Percentiles rank a stretch among this genome's conserved stretches.
These are phyloP conservation scores for Tachina grossa DNA, from an alignment of 2,888 invertebrate genomes.

Conservation along the genomic window DNA sequence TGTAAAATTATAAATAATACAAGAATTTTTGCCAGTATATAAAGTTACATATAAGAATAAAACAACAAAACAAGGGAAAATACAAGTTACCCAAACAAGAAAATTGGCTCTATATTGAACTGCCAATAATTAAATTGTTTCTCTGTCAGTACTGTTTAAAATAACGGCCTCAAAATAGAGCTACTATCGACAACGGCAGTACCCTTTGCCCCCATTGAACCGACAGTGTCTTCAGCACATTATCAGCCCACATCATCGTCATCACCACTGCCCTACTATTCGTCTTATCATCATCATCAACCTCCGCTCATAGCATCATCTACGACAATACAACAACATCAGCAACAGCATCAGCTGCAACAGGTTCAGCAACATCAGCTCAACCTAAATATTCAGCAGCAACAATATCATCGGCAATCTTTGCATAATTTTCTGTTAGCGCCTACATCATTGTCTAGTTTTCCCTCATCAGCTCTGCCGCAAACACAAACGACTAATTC, in stretches of 20 bases:
- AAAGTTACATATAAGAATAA: background rate
- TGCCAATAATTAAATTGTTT: background rate
- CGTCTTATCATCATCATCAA: slow-evolving; percentile 78
- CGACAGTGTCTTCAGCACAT: slow-evolving; percentile 74
- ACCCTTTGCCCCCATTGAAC: slow-evolving; percentile 81
- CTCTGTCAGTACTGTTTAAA: slow-evolving; percentile 46
- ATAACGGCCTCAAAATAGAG: slow-evolving; percentile 82
- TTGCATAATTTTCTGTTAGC: slow-evolving; percentile 73
- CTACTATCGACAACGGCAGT: slow-evolving; percentile 82
- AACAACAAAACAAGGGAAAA: background rate
- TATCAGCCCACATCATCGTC: slow-evolving; percentile 63
- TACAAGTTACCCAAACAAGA: background rate
- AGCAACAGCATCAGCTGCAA: slow-evolving; percentile 81
- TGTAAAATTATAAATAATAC: background rate
- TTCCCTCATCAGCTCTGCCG: slow-evolving; percentile 83
- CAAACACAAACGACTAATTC: slow-evolving; percentile 43
- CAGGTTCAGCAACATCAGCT: slow-evolving; percentile 84
- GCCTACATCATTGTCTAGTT: slow-evolving; percentile 83
- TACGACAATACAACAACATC: slow-evolving; percentile 77
- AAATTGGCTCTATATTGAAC: background rate
- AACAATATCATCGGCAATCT: slow-evolving; percentile 81
- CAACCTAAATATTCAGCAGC: slow-evolving; percentile 81
- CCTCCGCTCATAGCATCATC: slow-evolving; percentile 76
- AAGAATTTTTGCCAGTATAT: background rate
- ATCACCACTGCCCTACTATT: slow-evolving; percentile 77